Conservation (phyloP, 1,140 invertebrate species). For the Campoletis sonorensis region DNA sequence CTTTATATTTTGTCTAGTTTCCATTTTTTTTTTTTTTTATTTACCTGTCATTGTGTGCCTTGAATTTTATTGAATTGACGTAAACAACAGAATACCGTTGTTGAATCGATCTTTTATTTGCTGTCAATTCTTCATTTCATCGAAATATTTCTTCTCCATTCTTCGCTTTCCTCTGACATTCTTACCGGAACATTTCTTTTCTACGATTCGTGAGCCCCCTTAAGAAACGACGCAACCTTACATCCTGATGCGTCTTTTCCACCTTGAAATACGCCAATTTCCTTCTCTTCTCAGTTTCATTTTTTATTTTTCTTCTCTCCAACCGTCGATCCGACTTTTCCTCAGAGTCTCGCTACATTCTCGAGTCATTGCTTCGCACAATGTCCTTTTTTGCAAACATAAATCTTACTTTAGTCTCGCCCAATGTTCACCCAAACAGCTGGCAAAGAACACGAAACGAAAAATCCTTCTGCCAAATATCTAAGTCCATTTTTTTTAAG, state of each 20-base stretch:
- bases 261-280: not conserved
- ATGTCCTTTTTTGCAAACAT: conserved; percentile 17
- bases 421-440: conserved; percentile 24
- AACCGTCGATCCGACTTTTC: not conserved
- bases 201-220: not conserved
- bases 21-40: no score
- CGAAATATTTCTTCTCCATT: no score
- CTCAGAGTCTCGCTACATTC: not conserved
- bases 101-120: no score
- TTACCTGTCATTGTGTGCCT: no score
- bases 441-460: conserved; percentile 11
- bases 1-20: no score
- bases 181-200: not conserved
- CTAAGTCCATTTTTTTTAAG: not conserved
- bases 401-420: conserved; percentile 46
- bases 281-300: not conserved
- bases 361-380: conserved; percentile 4
- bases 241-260: not conserved
- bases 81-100: no score
- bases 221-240: not conserved
- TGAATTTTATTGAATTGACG: no score
- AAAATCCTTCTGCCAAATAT: conserved; percentile 13
- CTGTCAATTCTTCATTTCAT: no score
- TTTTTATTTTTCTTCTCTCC: not conserved
- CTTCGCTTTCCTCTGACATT: not conserved